Evolutionary conservation across 1,140 invertebrate species (phyloP), one percentile per base, ranked within the genome.

Genomic region (Ceratosolen solmsi): DNA sequence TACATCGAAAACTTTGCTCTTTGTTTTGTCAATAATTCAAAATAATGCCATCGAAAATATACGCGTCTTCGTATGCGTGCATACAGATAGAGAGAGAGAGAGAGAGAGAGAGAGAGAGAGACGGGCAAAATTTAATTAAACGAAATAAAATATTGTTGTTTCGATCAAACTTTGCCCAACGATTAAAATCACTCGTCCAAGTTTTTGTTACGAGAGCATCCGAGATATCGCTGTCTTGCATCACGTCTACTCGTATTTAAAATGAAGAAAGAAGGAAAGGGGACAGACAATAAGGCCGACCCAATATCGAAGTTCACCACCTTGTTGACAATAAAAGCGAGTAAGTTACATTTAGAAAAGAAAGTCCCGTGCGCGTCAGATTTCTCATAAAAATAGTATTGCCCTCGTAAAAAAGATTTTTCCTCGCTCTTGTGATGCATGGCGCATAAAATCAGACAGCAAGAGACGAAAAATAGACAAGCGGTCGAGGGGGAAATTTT

Each of bases 301-400:
- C 36, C 0, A 68, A 20, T 54, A n/a, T 38, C 63, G 2, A 68
- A 36, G 33, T 68, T 38, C 30, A 68, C 33, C 33, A 68, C 63
- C 36, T 68, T 68, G 63, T 38, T 68, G 33, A 68, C 63, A 33
- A 68, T n/a, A n/a, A 68, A 68, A 68, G 33, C 51, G 33, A 7
- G 33, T 38, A 68, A 68, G 63, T 68, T 68, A 68, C 60, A 68
- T 68, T 68, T 38, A 68, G 63, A 68, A 38, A 33, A 38, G 20
- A 68, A 38, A 68, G 17, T 27, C 11, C 60, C 33, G 25, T 63
- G 60, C 27, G 60, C 60, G 27, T 63, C 60, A 63, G 25, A 15
- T 22, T 30, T n/a, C 33, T 58, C 51, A 54, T 60, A 75, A 75
- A 75, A 75, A 75, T 75, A 75, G 54, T 75, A 38, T 38, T 68